A percentile compares a stretch with the other conserved stretches of the same genome.
Evolutionary conservation across 2,797 vertebrate genomes (phyloP).

Genomic region (Poeciliopsis paucimaculata): DNA sequence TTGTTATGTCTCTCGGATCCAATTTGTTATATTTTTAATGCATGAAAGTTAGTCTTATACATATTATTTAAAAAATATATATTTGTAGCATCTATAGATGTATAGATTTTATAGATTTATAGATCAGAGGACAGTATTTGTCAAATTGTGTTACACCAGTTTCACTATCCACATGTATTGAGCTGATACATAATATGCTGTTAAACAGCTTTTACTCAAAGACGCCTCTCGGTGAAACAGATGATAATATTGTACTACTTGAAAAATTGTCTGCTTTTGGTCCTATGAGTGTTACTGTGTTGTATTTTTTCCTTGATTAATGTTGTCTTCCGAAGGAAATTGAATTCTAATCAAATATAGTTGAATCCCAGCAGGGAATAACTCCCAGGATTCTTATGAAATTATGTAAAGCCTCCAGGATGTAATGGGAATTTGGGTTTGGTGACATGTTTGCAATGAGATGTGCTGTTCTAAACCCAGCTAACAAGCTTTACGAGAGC

Average conservation of each 20-base stretch:
- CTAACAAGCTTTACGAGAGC: conserved; percentile 57
- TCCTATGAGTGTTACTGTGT: background rate
- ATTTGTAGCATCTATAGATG: background rate
- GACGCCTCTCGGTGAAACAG: background rate
- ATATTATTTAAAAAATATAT: background rate
- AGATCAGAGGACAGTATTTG: background rate
- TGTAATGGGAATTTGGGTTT: conserved; percentile 22
- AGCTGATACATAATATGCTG: background rate
- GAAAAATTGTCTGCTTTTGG: background rate
- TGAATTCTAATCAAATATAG: conserved; percentile 3
- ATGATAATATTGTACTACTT: background rate
- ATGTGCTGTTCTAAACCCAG: conserved; percentile 43
- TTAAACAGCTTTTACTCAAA: background rate
- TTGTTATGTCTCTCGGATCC: background rate
- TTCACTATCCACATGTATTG: background rate
- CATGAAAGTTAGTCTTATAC: background rate
- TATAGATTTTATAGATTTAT: background rate
- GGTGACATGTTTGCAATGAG: conserved; percentile 37
- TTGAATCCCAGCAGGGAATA: conserved; percentile 2
- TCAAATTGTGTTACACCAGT: background rate
- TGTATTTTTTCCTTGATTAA: conserved; percentile 1
- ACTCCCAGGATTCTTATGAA: conserved; percentile 5
- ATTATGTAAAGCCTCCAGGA: conserved; percentile 16
- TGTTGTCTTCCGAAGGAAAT: background rate
- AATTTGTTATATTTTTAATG: background rate